Evolutionary conservation across 2,113 vertebrate genomes (phyloP), one percentile per base, ranked within the genome.

Genomic region (Gyps fulvus): DNA sequence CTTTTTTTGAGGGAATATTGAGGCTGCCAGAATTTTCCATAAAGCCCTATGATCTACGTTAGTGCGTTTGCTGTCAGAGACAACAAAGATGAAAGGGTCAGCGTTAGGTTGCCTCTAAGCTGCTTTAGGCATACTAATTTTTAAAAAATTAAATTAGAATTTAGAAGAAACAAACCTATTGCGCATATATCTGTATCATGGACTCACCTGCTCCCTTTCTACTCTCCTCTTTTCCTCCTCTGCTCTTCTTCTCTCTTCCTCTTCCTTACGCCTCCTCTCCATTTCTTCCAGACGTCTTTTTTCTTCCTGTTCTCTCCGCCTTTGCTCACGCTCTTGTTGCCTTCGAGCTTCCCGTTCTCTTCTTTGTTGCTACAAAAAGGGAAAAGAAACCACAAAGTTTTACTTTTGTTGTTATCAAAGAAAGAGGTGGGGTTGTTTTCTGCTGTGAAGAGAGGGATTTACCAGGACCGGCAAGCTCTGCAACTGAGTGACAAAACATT

Each of bases 221-320:
- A 99, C 99, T 83, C 99, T 98, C 93, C 99, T 98, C 98, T 99
- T 99, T 86, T 99, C 99, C 80, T 99, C 99, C 76, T 99, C 99
- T 1, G 98, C 99, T 96, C 99, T 98, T 96, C 99, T 98, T 79
- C 99, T 98, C 94, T 99, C 99, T 67, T 99, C 99, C 67, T 99
- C 99, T 93, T 99, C 99, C 87, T 99, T 99, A 57, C 99, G 99
- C 50, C 99, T 98, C 34, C 99, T 98, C 95, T 99, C 99, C 96
- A 99, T 94, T 92, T 99, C 99, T 96, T 99, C 99, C 6, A 99
- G 79, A 18, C 99, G 98, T 50, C 99, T 97, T 95, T 99, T 99
- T 97, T 99, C 99, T 92, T 99, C 99, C 78, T 99, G 99, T 87
- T 99, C 99, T 11, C 99, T 98, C n/a, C 99, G 97, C 42, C 99